These are phyloP conservation scores for Cheirogaleus major DNA, from an alignment of 2,797 vertebrate species.

Conservation along the genomic window DNA sequence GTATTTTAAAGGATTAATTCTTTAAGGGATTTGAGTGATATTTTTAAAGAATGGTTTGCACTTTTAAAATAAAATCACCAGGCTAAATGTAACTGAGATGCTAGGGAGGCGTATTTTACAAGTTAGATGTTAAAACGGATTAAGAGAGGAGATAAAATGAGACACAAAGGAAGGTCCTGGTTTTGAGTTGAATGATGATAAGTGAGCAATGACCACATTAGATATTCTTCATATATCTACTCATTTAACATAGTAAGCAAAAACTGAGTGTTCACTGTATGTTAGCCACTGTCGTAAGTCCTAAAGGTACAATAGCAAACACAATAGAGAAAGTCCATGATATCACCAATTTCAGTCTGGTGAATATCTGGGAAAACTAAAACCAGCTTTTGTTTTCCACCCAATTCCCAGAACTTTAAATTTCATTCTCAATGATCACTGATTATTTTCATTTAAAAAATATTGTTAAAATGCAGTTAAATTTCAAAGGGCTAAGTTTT, in stretches of 20 bases:
- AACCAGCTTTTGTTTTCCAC: not conserved
- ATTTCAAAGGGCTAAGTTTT: not conserved
- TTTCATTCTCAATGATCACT: not conserved
- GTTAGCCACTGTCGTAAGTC: not conserved
- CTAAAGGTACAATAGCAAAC: not conserved
- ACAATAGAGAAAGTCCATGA: not conserved
- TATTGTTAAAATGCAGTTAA: not conserved
- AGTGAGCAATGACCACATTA: not conserved
- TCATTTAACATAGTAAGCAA: not conserved
- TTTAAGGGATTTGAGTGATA: not conserved
- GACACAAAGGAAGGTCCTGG: not conserved
- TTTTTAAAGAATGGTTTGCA: not conserved
- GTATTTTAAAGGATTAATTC: not conserved
- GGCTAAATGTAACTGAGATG: not conserved
- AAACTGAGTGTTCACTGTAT: rapidly evolving
- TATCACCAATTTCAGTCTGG: not conserved
- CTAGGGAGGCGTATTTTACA: not conserved
- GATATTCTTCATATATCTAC: not conserved
- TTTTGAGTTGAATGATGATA: not conserved
- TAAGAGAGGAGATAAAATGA: not conserved
- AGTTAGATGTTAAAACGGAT: not conserved
- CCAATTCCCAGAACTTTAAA: not conserved
- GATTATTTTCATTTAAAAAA: not conserved
- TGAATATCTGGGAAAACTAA: not conserved
- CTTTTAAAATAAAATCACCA: not conserved